Percentiles rank a stretch among this genome's conserved stretches.
phyloP scores from a whole-genome alignment of 1,140 invertebrate species.

The Protaetia brevitarsis region DNA sequence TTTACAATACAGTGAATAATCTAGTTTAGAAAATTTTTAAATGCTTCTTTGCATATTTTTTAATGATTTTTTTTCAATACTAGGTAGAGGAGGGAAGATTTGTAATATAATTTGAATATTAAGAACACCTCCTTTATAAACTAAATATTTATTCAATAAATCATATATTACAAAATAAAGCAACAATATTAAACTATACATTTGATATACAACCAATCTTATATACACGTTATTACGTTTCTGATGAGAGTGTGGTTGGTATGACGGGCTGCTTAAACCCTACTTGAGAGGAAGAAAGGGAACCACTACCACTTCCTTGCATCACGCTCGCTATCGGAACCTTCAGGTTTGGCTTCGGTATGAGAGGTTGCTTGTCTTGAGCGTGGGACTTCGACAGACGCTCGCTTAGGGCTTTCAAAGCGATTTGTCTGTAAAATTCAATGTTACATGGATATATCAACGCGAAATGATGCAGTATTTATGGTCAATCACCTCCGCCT shows the following conservation, averaged over 20 bases:
- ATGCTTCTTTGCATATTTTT: too few species aligned
- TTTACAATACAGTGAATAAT: too few species aligned
- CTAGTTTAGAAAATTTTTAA: too few species aligned
- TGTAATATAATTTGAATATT: neutral
- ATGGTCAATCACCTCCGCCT: conserved; percentile 92
- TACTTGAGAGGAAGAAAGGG: neutral
- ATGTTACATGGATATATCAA: neutral
- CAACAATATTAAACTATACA: conserved; percentile 23
- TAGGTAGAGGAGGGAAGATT: too few species aligned
- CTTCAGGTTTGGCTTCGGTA: conserved; percentile 39
- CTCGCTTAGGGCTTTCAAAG: conserved; percentile 89
- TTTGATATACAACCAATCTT: neutral
- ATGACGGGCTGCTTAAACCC: neutral
- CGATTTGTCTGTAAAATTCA: conserved; percentile 78
- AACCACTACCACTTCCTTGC: conserved; percentile 5
- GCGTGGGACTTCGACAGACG: conserved; percentile 75
- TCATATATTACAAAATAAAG: conserved; percentile 25
- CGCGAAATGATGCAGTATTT: neutral
- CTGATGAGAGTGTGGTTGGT: neutral
- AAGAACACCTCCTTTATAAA: neutral
- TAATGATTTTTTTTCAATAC: too few species aligned
- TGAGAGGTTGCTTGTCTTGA: conserved; percentile 46
- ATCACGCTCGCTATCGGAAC: conserved; percentile 32
- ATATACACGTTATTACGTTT: conserved; percentile 15
- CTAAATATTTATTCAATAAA: conserved; percentile 23